Evolutionary conservation across 2,113 vertebrate species (phyloP), one percentile per base, ranked within the genome.

Genomic region (Prochilodus magdalenae): DNA sequence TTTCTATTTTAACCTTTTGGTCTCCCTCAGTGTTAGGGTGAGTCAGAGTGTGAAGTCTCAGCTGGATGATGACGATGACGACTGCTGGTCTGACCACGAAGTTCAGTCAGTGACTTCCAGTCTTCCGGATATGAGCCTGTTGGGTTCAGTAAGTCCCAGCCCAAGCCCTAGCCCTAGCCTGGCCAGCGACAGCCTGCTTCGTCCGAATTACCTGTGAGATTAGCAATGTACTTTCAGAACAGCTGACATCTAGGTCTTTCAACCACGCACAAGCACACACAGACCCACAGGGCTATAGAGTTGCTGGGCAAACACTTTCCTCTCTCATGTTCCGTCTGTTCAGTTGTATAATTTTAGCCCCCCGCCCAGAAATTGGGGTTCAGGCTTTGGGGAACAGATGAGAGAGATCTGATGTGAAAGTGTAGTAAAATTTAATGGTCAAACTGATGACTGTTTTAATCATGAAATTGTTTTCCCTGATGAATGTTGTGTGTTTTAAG

Each of bases 11-110:
- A 10, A 16, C 3, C 11, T 30, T 73, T 5, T 26, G n/a, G n/a
- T 67, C 26, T 53, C 10, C 30, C 66, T 53, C 62, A 84, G 82
- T 66, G 59, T 84, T 30, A 59, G 75, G 66, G 51, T 83, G 57
- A 86, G 75, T 70, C 84, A 63, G 77, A 80, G 33, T 60, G 51
- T 20, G 26, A 78, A 75, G 24, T 22, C 66, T 60, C 77, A 51
- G 1, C 59, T 79, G 60, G 86, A 83, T 5, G 79, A 77, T 59
- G 81, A 84, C 22, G 86, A 83, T 5, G 79, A 77, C 47, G 81
- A 87, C 11, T 82, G 84, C 24, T 53, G 55, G 13, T 89, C 82
- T 6, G 88, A 92, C 57, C 20, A 53, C 11, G 91, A 92, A 11
- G 70, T 74, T 0, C 73, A 80, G 3, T 89, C 87, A 0, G 73